These are phyloP conservation scores for Bucco capensis DNA, from an alignment of 2,113 vertebrate genomes.

Conservation along the genomic window DNA sequence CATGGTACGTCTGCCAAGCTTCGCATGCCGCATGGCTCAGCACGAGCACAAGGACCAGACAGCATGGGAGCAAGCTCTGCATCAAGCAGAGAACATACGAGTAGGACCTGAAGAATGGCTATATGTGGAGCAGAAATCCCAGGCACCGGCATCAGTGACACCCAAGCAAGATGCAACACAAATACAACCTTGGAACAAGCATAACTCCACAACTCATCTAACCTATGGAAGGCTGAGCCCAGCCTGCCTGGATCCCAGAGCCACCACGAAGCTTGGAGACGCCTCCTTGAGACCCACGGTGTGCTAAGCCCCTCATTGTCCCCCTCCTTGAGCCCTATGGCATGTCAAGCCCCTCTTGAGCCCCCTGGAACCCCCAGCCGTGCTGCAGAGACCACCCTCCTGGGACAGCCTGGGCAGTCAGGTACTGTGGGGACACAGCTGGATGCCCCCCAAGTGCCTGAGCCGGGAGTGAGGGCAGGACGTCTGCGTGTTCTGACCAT, in stretches of 20 bases:
- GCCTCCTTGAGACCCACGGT: no score
- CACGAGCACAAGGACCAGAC: accelerated
- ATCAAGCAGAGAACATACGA: accelerated
- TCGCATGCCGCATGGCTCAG: no score
- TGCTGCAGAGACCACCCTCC: not conserved
- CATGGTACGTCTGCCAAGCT: no score
- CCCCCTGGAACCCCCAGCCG: not conserved
- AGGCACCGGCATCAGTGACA: not conserved
- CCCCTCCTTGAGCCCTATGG: no score
- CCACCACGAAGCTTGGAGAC: accelerated
- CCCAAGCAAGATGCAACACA: not conserved
- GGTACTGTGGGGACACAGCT: not conserved
- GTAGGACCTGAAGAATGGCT: not conserved
- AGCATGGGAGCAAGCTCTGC: not conserved
- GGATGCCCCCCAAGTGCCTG: not conserved
- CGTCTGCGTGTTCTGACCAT: accelerated
- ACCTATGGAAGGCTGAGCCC: not conserved
- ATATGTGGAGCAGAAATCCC: not conserved
- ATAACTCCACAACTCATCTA: not conserved
- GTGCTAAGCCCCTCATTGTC: no score
- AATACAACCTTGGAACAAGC: not conserved
- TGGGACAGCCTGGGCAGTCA: not conserved
- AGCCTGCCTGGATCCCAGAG: not conserved
- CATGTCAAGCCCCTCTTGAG: no score
- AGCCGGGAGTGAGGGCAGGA: not conserved